Evolutionary conservation across 2,888 invertebrate species (phyloP).

Genomic region (Tenthredo mesomela): DNA sequence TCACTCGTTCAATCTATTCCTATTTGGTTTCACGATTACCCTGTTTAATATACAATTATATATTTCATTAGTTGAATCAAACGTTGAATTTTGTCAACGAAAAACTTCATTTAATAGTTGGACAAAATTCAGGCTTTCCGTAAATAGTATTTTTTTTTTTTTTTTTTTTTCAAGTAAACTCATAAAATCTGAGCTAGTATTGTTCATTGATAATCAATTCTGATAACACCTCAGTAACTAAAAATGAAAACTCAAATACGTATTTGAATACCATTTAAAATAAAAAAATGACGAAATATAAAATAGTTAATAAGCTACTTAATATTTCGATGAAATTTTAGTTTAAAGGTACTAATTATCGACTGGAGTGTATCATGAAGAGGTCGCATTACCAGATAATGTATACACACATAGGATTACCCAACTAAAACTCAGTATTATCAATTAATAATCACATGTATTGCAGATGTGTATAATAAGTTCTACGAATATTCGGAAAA

Average conservation of each 20-base stretch:
- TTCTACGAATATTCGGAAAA: neutral
- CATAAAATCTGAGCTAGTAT: neutral
- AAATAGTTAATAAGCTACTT: conserved; percentile 17
- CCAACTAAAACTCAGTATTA: neutral
- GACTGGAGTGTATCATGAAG: neutral
- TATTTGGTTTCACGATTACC: neutral
- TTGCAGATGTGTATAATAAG: neutral
- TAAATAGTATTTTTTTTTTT: neutral
- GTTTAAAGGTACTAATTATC: conserved; percentile 34
- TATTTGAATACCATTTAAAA: conserved; percentile 19
- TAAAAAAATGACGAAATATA: conserved; percentile 7
- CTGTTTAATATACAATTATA: neutral
- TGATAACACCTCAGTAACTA: neutral
- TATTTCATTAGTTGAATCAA: neutral
- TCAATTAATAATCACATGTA: neutral
- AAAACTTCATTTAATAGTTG: neutral
- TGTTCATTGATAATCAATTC: neutral
- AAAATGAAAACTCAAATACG: neutral
- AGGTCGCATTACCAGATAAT: conserved; percentile 9
- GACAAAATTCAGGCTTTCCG: neutral
- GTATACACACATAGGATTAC: neutral
- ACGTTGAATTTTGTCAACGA: neutral
- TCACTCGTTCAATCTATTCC: neutral
- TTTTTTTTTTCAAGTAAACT: neutral
- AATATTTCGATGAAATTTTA: conserved; percentile 12